Base-by-base conservation (phyloP, 2,113 vertebrate genomes). In the Burhinus bistriatus region DNA sequence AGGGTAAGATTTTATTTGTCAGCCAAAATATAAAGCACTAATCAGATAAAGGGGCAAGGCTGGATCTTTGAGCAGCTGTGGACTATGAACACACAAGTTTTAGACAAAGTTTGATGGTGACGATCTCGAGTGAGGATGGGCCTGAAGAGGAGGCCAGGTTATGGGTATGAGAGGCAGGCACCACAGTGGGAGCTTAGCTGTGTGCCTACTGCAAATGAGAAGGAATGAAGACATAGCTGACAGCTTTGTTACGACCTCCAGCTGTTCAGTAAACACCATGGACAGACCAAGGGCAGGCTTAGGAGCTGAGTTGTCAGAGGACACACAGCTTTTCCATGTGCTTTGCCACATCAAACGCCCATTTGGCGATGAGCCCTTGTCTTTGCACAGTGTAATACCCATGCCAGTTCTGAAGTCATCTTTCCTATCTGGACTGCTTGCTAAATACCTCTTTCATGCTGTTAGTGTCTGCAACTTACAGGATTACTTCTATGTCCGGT, bases 111-210 rank as follows among this genome's bases (percentile, higher is more conserved):
- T 16, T 61, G 9, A 42, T 22, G 20, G 34, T 45, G 19, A 47
- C 25, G 47, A 11, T 30, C 26, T 54, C 30, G 6, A 64, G 6
- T 34, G 36, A 65, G 29, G 38, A 38, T 12, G 13, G 23, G 8
- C 44, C 34, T 6, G 1, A 61, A 30, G 11, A 15, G 17, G 30
- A 47, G 29, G 30, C 7, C 25, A 36, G 21, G 13, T 65, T 36
- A 38, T 9, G 15, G 17, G 12, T 40, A 12, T 26, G 29, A 38
- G 32, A 29, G 38, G 34, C 36, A 29, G n/a, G 47, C 55, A 55
- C 9, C 11, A 11, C 45, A n/a, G 36, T 0, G 1, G 61, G 11
- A 49, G 5, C 15, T 36, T 34, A 57, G 22, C 47, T 6, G 3
- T 45, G 72, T 80, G 12, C 14, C 8, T 42, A 8, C n/a, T 59